phyloP scores from a whole-genome alignment of 2,888 invertebrate genomes.

The Sinodicranocentrus sp. region DNA sequence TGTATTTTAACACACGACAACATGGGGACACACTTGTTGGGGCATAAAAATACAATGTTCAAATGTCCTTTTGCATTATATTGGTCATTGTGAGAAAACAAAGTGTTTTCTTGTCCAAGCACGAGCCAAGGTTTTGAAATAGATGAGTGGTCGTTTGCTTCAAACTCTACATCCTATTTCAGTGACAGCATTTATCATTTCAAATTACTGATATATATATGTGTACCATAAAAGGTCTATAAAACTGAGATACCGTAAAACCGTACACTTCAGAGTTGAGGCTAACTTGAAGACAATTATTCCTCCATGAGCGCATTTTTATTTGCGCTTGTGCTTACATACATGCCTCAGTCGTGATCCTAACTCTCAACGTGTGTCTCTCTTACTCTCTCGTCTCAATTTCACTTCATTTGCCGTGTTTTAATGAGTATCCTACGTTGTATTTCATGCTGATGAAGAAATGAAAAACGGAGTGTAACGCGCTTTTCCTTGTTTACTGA shows the following conservation, averaged over 20 bases:
- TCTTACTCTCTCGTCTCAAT: conserved; percentile 25
- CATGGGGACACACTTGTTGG: not conserved
- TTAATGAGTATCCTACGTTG: conserved; percentile 1
- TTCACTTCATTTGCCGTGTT: conserved; percentile 41
- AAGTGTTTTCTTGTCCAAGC: conserved; percentile 13
- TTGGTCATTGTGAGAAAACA: conserved; percentile 7
- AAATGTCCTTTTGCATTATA: not conserved
- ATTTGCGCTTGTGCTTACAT: too few species aligned
- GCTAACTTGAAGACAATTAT: not conserved
- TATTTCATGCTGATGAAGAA: not conserved
- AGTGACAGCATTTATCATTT: conserved; percentile 28
- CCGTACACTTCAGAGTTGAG: not conserved
- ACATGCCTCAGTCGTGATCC: conserved; percentile 39
- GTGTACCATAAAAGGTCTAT: not conserved
- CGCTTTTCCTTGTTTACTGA: conserved; percentile 17
- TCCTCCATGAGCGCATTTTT: conserved; percentile 7
- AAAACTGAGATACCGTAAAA: conserved; percentile 1
- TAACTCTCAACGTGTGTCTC: conserved; percentile 12
- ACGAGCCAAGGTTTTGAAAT: not conserved
- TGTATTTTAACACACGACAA: not conserved
- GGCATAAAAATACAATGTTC: not conserved
- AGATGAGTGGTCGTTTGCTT: not conserved
- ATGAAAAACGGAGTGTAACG: conserved; percentile 1
- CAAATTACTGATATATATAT: not conserved
- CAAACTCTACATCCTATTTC: conserved; percentile 18